Evolutionary conservation across 2,113 vertebrate genomes (phyloP).

Genomic region (Neoarius graeffei): DNA sequence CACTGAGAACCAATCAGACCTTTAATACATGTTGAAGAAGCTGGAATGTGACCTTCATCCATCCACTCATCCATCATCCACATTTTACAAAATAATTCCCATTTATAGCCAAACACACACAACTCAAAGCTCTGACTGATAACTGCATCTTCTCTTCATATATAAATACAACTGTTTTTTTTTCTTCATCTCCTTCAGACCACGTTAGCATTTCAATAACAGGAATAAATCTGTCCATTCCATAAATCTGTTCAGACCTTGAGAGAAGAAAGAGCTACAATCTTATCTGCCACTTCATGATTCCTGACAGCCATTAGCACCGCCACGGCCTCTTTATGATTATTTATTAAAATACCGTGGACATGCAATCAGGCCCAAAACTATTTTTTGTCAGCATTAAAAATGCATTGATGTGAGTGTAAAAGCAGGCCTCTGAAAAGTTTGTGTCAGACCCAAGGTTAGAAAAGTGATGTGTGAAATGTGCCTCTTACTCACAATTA

Average conservation of each 20-base stretch:
- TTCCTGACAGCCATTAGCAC: slow-evolving; percentile 68
- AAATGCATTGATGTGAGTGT: slow-evolving; percentile 71
- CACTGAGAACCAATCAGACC: slow-evolving; percentile 50
- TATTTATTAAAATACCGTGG: slow-evolving; percentile 49
- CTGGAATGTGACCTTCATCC: slow-evolving; percentile 40
- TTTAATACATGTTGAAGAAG: slow-evolving; percentile 46
- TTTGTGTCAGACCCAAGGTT: slow-evolving; percentile 76
- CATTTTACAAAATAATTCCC: not conserved
- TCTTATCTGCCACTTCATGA: slow-evolving; percentile 68
- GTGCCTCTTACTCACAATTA: slow-evolving; percentile 73
- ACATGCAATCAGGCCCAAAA: slow-evolving; percentile 67
- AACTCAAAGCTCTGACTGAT: slow-evolving; percentile 49
- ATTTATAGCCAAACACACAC: slow-evolving; percentile 48
- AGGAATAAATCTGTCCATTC: slow-evolving; percentile 61
- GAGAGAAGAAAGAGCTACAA: slow-evolving; percentile 57
- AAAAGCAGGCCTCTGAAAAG: slow-evolving; percentile 71
- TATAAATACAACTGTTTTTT: slow-evolving; percentile 51
- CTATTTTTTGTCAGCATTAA: slow-evolving; percentile 72
- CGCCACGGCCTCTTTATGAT: slow-evolving; percentile 53
- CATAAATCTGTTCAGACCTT: slow-evolving; percentile 63
- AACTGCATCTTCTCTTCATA: slow-evolving; percentile 54
- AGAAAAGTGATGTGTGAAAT: slow-evolving; percentile 73
- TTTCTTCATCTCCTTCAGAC: slow-evolving; percentile 33
- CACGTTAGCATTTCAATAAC: slow-evolving; percentile 63
- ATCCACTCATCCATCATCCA: slow-evolving; percentile 54